Evolutionary conservation across 2,888 invertebrate genomes (phyloP).

Genomic region (Timandra comae): DNA sequence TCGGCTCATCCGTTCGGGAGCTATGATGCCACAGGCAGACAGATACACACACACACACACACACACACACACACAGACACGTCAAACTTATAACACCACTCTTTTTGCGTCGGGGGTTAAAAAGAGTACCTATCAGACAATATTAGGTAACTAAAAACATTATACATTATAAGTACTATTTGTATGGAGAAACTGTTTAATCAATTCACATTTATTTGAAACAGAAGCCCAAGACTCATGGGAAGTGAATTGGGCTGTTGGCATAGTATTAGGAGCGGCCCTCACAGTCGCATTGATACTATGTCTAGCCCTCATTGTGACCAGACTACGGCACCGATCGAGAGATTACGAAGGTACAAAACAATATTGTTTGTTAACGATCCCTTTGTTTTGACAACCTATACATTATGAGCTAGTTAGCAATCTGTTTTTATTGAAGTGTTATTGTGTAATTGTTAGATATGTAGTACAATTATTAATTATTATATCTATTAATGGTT

Average conservation of each 20-base stretch:
- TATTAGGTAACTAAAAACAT: too few species aligned
- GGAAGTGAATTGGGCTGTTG: conserved; percentile 73
- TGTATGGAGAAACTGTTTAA: too few species aligned
- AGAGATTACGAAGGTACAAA: conserved; percentile 73
- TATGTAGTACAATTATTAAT: not conserved
- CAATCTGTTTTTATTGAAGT: not conserved
- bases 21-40: too few species aligned
- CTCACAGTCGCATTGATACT: conserved; percentile 81
- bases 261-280: conserved; percentile 82
- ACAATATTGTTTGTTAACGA: conserved; percentile 27
- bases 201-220: too few species aligned
- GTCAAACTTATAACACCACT: too few species aligned
- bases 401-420: not conserved
- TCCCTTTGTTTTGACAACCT: not conserved
- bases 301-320: conserved; percentile 79
- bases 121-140: too few species aligned
- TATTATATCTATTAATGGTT: too few species aligned
- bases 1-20: too few species aligned
- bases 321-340: conserved; percentile 75
- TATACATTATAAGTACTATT: too few species aligned
- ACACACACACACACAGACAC: too few species aligned
- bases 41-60: too few species aligned
- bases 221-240: conserved; percentile 65
- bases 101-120: too few species aligned
- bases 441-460: not conserved